Evolutionary conservation across 2,113 vertebrate genomes (phyloP), one percentile per base, ranked within the genome.

Genomic region (Calidris pygmaea): DNA sequence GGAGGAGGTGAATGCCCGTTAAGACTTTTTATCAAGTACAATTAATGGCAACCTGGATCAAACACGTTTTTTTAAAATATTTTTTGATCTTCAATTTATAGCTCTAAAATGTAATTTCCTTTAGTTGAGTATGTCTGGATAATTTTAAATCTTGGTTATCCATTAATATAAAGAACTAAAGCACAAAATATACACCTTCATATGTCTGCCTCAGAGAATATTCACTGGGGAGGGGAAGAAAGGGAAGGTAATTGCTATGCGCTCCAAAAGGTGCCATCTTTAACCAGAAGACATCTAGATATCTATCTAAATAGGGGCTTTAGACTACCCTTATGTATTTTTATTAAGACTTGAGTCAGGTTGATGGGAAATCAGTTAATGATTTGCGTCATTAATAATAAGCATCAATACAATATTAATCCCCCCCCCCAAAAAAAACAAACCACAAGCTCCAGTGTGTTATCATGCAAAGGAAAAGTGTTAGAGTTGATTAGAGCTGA

Each of bases 51-150:
- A 14, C 65, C 41, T 63, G 6, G 39, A 60, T 62, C 4, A 77
- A 43, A 73, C 6, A 0, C 1, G 6, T 34, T 35, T 65, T 48
- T 52, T 66, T 26, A 6, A 1, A 71, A 63, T 7, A 0, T 12
- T 4, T 53, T 52, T 53, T 18, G 1, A 1, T 45, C 24, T 91
- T 91, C 27, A 53, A 2, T 52, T 60, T 75, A 26, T 14, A 9
- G 14, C 10, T 88, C 32, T 52, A n/a, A 78, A 90, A 58, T 23
- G 1, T 65, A 17, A 15, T 35, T 35, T 71, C 10, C 19, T 35
- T 20, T 39, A 35, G 24, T 13, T 1, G 1, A 53, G 7, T 58
- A 24, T 10, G 7, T 53, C 70, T 37, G 6, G 21, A 53, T 70
- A 32, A 48, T n/a, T 83, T 73, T 6, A 90, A 50, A 27, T 76